Evolutionary conservation across 2,797 vertebrate genomes (phyloP).

Genomic region (Liasis olivaceus): DNA sequence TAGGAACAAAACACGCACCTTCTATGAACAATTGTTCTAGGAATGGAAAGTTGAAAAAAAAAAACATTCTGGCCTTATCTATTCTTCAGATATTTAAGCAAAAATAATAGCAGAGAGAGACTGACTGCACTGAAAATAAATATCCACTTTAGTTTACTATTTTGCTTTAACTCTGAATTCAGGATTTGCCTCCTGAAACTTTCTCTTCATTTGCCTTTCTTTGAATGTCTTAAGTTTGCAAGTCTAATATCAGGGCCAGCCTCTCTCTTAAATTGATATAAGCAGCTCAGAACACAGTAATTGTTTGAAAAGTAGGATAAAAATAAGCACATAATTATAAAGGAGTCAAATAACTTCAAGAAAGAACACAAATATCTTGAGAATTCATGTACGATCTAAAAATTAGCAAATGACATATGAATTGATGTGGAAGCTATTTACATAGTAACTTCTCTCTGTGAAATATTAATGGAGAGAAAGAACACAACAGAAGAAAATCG

Average conservation of each 20-base stretch:
- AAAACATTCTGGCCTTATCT: not conserved
- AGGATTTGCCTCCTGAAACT: not conserved
- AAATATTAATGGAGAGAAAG: constrained; percentile 4
- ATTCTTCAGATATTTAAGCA: not conserved
- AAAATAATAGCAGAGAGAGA: not conserved
- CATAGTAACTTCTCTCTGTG: not conserved
- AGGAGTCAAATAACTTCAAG: not conserved
- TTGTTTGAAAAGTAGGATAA: not conserved
- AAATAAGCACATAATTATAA: not conserved
- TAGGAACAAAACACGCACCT: not conserved
- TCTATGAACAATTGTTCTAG: not conserved
- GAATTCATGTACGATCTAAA: not conserved
- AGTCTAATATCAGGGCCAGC: not conserved
- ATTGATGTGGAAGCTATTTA: not conserved
- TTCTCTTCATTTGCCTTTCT: not conserved
- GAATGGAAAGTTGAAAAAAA: not conserved
- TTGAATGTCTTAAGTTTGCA: not conserved
- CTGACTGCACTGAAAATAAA: not conserved
- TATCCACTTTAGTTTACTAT: not conserved
- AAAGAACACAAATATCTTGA: not conserved
- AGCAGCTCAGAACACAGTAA: not conserved
- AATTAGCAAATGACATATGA: not conserved
- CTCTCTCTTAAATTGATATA: not conserved
- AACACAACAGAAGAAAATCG: not conserved
- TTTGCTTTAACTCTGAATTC: not conserved